Evolutionary conservation across 2,797 vertebrate genomes (phyloP).

Genomic region (Bucorvus abyssinicus): DNA sequence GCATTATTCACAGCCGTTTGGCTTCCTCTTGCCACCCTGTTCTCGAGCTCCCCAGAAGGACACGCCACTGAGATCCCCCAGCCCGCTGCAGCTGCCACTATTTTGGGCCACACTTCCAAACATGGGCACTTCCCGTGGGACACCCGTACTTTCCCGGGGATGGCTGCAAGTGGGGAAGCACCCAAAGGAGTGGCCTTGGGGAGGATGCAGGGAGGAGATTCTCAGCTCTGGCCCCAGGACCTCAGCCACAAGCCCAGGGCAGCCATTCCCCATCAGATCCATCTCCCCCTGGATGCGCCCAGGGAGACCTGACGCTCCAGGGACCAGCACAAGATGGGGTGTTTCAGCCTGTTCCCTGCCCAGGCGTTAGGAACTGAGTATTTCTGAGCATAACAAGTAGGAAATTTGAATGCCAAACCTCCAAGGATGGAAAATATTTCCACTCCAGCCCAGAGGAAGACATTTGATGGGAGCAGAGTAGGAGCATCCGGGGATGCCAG

Average conservation of each 20-base stretch:
- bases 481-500: not conserved
- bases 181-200: not conserved
- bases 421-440: not conserved
- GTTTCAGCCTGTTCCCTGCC: not conserved
- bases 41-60: not conserved
- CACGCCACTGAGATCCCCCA: not conserved
- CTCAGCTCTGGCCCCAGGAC: not conserved
- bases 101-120: conserved; percentile 32
- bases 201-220: not conserved
- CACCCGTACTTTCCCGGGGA: not conserved
- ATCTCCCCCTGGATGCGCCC: not conserved
- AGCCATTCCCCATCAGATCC: not conserved
- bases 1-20: conserved; percentile 20
- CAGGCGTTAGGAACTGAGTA: not conserved
- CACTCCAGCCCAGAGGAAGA: not conserved
- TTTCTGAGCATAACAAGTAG: not conserved
- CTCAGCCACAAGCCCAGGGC: not conserved
- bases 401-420: not conserved
- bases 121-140: not conserved
- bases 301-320: not conserved
- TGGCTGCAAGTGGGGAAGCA: not conserved
- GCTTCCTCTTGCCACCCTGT: not conserved
- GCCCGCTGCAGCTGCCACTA: not conserved
- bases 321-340: not conserved
- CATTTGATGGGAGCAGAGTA: not conserved